Base-by-base conservation (phyloP, 2,113 vertebrate species). In the Poeciliopsis turrubarensis region DNA sequence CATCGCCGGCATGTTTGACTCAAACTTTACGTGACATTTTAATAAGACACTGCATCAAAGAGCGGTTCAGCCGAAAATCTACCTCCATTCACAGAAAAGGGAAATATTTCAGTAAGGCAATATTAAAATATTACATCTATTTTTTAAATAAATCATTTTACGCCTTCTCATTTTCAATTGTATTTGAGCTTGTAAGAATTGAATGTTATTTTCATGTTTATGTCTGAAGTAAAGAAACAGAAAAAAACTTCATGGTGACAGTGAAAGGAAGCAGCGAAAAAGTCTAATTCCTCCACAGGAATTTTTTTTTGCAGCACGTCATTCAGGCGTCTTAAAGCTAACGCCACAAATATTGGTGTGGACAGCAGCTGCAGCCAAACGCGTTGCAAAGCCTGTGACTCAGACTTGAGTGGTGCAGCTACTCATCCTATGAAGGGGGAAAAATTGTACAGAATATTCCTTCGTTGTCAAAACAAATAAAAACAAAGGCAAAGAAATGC, bases 21-120 rank as follows among this genome's bases (percentile, higher is more conserved):
- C 47, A 78, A 82, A 89, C 72, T 70, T 65, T 61, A 82, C 72
- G 63, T 41, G 70, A 63, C 79, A 83, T 29, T 54, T 82, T 13
- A 57, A 91, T 86, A 65, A 85, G 70, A 74, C 73, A 54, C 54
- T 0, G 0, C 41, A 60, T n/a, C 8, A 7, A 10, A 3, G 39
- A 15, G 39, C 14, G 14, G 39, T 12, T 12, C 34, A 72, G 19
- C 22, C 62, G 8, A 30, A 31, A 32, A 22, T 30, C 30, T 9
- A 32, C 3, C 8, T 15, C 74, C 17, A 63, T 30, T 65, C 47
- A 68, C 25, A 75, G 1, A 68, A 19, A 65, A 41, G 14, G 34
- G 10, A 41, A 41, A 4, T 15, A 41, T 41, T 15, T 41, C 39
- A 41, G 13, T 41, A 41, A 14, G 39, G 4, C 39, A 41, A 41